These are phyloP conservation scores for Ceratotherium simum DNA, from an alignment of 2,113 vertebrate species.

Conservation along the genomic window DNA sequence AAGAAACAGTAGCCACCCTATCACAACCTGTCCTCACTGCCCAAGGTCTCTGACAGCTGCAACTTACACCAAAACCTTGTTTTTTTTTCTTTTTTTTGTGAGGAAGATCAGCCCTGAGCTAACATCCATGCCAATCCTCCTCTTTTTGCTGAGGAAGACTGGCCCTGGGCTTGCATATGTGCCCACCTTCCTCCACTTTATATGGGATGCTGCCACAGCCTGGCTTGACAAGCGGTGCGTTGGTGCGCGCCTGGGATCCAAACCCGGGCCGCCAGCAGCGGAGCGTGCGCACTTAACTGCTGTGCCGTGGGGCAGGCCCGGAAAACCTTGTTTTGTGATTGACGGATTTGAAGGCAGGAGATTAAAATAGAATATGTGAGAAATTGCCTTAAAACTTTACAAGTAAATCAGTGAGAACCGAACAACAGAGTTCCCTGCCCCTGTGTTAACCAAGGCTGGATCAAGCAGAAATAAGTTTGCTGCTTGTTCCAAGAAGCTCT, in stretches of 20 bases:
- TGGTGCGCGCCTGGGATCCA: too few relatives aligned
- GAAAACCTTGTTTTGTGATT: background rate
- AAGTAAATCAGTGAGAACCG: background rate
- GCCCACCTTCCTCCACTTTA: too few relatives aligned
- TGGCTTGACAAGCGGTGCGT: too few relatives aligned
- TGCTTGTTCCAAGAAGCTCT: background rate
- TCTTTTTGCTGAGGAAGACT: too few relatives aligned
- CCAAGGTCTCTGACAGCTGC: background rate
- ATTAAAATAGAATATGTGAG: conserved; percentile 12
- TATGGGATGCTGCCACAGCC: too few relatives aligned
- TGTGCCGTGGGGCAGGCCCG: too few relatives aligned
- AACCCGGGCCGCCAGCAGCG: too few relatives aligned
- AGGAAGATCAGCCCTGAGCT: too few relatives aligned
- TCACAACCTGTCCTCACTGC: background rate
- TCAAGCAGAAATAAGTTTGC: background rate
- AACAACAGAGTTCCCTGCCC: background rate
- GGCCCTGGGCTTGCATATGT: too few relatives aligned
- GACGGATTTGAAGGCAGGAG: background rate
- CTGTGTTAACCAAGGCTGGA: background rate
- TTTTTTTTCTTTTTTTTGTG: background rate
- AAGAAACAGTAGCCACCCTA: background rate
- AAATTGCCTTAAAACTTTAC: background rate
- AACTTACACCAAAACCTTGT: background rate
- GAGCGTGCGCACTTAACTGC: too few relatives aligned
- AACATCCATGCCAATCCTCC: too few relatives aligned